A percentile compares a stretch with the other conserved stretches of the same genome.
Conservation (phyloP, 2,888 invertebrate species). For the Ormyrus rosae region DNA sequence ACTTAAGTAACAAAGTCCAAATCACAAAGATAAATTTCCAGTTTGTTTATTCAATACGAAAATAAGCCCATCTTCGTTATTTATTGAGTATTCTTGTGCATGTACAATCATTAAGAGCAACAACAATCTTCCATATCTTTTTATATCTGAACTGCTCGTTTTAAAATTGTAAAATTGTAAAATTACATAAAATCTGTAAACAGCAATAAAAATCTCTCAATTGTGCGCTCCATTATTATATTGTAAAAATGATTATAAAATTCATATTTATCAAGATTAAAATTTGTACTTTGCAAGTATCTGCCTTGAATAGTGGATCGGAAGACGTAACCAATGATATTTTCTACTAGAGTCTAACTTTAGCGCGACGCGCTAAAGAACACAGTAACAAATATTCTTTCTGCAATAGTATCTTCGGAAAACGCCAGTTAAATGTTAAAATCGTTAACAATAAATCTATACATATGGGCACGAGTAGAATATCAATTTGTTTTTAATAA, state of each 20-base stretch:
- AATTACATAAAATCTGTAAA: conserved; percentile 30
- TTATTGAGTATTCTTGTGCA: conserved; percentile 28
- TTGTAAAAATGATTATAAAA: conserved; percentile 25
- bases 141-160: background rate
- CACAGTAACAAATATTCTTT: conserved; percentile 26
- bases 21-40: conserved; percentile 28
- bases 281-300: conserved; percentile 37
- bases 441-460: conserved; percentile 38
- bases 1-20: conserved; percentile 37
- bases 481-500: conserved; percentile 33
- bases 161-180: background rate
- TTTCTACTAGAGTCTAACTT: conserved; percentile 28
- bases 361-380: conserved; percentile 30
- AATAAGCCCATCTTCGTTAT: conserved; percentile 40
- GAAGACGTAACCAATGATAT: conserved; percentile 24
- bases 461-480: conserved; percentile 25
- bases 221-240: conserved; percentile 32
- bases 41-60: conserved; percentile 19
- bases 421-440: conserved; percentile 36
- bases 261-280: conserved; percentile 18
- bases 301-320: conserved; percentile 27
- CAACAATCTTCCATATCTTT: conserved; percentile 25
- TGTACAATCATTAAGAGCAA: conserved; percentile 14
- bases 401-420: conserved; percentile 45
- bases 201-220: conserved; percentile 7